Evolutionary conservation across 2,113 vertebrate species (phyloP), one percentile per base, ranked within the genome.

Genomic region (Mesocricetus auratus): DNA sequence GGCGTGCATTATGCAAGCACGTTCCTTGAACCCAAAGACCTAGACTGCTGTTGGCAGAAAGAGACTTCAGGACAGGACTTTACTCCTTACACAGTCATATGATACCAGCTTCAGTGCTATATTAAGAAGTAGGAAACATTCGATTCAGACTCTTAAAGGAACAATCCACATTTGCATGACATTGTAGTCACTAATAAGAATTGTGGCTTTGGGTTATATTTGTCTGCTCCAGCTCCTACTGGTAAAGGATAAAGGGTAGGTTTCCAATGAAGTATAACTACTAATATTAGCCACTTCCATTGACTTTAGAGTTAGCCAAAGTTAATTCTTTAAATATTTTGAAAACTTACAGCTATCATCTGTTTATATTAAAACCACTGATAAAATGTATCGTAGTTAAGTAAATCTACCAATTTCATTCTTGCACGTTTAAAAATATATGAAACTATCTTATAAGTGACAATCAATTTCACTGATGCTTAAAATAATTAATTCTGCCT

Each of bases 391-490:
- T 87, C 31, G 42, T 11, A 1, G 0, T 24, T 21, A 1, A 8
- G 3, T 79, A 86, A 97, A 94, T 74, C 6, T 7, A 47, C 22
- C 9, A 71, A 24, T 47, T 90, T 89, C 10, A 64, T 19, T 89
- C 6, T 68, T 26, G 16, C 1, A 0, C 31, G 0, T 64, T 73
- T 31, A 73, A 24, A 85, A 93, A 74, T 90, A 60, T 60, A 0
- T 4, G 68, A 75, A 92, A 86, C 1, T 6, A 0, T 83, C 0
- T 36, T 95, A 78, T 91, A 92, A 74, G 50, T 77, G 97, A 87
- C 36, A 83, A 93, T 31, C 8, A 31, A 93, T 77, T 97, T 92
- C 47, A 77, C 39, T 94, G 92, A 78, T 12, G 83, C 21, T 10
- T 22, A 50, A 66, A 47, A 53, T 50, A 53, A 36, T 0, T 19